A percentile compares a stretch with the other conserved stretches of the same genome.
These are phyloP conservation scores for Tortricodes alternella DNA, from an alignment of 2,888 invertebrate species.

Conservation along the genomic window DNA sequence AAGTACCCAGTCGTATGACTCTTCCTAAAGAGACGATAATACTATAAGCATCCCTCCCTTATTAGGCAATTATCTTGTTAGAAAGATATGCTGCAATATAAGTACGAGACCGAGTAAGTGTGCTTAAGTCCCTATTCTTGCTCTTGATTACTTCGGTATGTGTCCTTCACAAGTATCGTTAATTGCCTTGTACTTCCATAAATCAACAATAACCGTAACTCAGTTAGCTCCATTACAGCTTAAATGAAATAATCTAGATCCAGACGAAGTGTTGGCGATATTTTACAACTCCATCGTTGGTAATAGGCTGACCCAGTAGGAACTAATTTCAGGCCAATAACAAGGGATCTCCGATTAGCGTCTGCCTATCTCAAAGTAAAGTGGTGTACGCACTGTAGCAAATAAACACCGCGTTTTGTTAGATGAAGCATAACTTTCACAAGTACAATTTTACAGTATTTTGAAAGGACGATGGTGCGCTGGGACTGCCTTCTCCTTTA, in stretches of 20 bases:
- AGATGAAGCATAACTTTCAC: too few relatives aligned
- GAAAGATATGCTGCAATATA: too few relatives aligned
- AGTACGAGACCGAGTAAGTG: too few relatives aligned
- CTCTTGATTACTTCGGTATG: not conserved
- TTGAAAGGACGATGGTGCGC: too few relatives aligned
- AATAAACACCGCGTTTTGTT: conserved; percentile 15
- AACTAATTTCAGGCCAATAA: conserved; percentile 42
- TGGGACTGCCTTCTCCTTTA: too few relatives aligned
- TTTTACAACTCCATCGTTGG: conserved; percentile 38
- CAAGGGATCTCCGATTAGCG: conserved; percentile 31
- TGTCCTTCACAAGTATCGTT: not conserved
- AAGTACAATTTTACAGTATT: too few relatives aligned
- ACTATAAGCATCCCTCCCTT: too few relatives aligned
- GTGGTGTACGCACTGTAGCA: not conserved
- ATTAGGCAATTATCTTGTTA: too few relatives aligned
- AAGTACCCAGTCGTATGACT: too few relatives aligned
- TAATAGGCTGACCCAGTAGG: conserved; percentile 43
- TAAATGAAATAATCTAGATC: conserved; percentile 28
- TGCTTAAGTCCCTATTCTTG: too few relatives aligned
- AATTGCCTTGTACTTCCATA: conserved; percentile 1
- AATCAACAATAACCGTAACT: conserved; percentile 24
- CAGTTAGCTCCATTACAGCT: conserved; percentile 13
- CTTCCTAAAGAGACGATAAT: too few relatives aligned
- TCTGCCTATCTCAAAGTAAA: conserved; percentile 19
- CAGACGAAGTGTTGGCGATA: conserved; percentile 32